A percentile compares a stretch with the other conserved stretches of the same genome.
phyloP scores from a whole-genome alignment of 2,113 vertebrate species.

The Paralichthys olivaceus region DNA sequence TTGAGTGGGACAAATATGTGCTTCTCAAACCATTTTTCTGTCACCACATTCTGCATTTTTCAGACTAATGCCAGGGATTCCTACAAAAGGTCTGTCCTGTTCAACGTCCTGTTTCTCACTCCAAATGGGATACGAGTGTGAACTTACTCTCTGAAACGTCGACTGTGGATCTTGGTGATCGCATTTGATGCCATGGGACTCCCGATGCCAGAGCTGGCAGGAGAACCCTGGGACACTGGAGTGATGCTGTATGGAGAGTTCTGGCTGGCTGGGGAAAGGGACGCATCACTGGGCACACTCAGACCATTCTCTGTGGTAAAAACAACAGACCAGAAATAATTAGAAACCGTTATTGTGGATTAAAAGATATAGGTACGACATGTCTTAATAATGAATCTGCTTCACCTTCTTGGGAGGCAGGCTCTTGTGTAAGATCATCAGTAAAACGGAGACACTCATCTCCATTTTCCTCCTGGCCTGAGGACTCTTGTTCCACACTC shows the following conservation, averaged over 20 bases:
- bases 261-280: slow-evolving; percentile 97
- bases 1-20: slow-evolving; percentile 61
- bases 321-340: slow-evolving; percentile 25
- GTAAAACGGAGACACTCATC: slow-evolving; percentile 86
- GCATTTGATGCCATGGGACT: slow-evolving; percentile 97
- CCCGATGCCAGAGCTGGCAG: slow-evolving; percentile 95
- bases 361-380: neutral
- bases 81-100: slow-evolving; percentile 3
- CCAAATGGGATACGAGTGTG: neutral
- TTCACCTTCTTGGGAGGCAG: slow-evolving; percentile 92
- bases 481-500: slow-evolving; percentile 85
- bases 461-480: slow-evolving; percentile 87
- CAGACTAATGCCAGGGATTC: slow-evolving; percentile 27
- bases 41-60: slow-evolving; percentile 36
- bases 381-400: neutral
- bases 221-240: slow-evolving; percentile 96
- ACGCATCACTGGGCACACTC: slow-evolving; percentile 94
- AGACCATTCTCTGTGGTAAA: slow-evolving; percentile 84
- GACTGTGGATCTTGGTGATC: slow-evolving; percentile 98
- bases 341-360: neutral
- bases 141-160: slow-evolving; percentile 97
- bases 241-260: slow-evolving; percentile 99
- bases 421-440: slow-evolving; percentile 88
- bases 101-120: neutral
- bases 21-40: slow-evolving; percentile 30